phyloP scores from a whole-genome alignment of 1,140 invertebrate species.

The Dinothrombium tinctorium region DNA sequence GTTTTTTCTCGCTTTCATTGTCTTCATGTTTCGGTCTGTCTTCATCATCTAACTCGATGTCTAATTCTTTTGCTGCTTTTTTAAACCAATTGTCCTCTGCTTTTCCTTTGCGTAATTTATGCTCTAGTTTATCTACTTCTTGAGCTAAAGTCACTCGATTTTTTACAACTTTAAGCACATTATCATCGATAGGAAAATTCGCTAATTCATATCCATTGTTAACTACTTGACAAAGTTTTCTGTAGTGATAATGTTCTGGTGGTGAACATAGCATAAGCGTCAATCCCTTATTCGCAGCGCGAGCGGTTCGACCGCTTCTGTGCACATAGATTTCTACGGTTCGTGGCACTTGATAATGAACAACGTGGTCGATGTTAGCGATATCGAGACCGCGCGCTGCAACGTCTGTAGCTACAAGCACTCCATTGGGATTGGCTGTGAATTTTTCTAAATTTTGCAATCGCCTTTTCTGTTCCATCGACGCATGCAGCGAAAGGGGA shows the following conservation, averaged over 20 bases:
- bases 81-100: slow-evolving; percentile 53
- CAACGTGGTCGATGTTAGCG: slow-evolving; percentile 70
- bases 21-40: not conserved
- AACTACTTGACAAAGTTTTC: slow-evolving; percentile 46
- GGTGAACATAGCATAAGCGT: slow-evolving; percentile 79
- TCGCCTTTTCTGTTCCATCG: slow-evolving; percentile 80
- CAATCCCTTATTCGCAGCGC: slow-evolving; percentile 62
- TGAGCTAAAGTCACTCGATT: slow-evolving; percentile 46
- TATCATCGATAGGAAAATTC: slow-evolving; percentile 28
- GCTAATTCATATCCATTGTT: slow-evolving; percentile 11
- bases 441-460: slow-evolving; percentile 85
- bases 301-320: slow-evolving; percentile 78
- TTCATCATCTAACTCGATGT: slow-evolving; percentile 51
- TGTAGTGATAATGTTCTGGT: slow-evolving; percentile 50
- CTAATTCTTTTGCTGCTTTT: slow-evolving; percentile 57
- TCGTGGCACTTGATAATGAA: slow-evolving; percentile 89
- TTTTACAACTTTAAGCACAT: slow-evolving; percentile 37
- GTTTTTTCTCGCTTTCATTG: not conserved
- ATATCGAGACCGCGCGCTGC: slow-evolving; percentile 91
- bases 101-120: slow-evolving; percentile 37
- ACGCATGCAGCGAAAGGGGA: slow-evolving; percentile 68
- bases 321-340: slow-evolving; percentile 91
- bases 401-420: slow-evolving; percentile 91
- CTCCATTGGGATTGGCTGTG: slow-evolving; percentile 34
- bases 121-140: slow-evolving; percentile 47